Evolutionary conservation across 2,797 vertebrate species (phyloP).

Genomic region (Tauraco hartlaubi): DNA sequence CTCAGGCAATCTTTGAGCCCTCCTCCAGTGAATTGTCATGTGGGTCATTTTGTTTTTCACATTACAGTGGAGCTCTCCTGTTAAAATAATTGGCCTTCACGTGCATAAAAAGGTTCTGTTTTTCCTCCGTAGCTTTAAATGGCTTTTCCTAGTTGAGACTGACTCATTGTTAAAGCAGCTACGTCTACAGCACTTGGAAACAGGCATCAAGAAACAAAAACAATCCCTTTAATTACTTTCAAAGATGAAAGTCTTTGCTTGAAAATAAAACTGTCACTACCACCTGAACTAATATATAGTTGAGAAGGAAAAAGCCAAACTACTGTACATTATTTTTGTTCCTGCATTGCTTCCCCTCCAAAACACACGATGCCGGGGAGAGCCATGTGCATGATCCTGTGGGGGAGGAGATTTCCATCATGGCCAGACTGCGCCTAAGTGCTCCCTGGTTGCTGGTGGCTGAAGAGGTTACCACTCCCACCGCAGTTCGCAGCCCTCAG

Average conservation of each 20-base stretch:
- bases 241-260: not conserved
- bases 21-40: not conserved
- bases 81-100: slow-evolving; percentile 23
- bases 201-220: slow-evolving; percentile 21
- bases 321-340: not conserved
- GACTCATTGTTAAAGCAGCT: slow-evolving; percentile 38
- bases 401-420: not conserved
- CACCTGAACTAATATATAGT: not conserved
- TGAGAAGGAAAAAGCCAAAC: not conserved
- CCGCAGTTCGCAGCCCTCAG: not conserved
- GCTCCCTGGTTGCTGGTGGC: not conserved
- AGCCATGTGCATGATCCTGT: not conserved
- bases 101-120: not conserved
- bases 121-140: slow-evolving; percentile 9
- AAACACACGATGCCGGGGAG: not conserved
- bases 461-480: not conserved
- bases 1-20: not conserved
- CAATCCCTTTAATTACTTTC: not conserved
- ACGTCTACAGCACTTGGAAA: slow-evolving; percentile 8
- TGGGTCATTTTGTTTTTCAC: not conserved
- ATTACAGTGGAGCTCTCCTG: not conserved
- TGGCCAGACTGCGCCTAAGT: not conserved
- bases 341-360: not conserved
- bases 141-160: not conserved
- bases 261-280: not conserved